Evolutionary conservation across 2,113 vertebrate species (phyloP), one percentile per base, ranked within the genome.

Genomic region (Aptenodytes forsteri): DNA sequence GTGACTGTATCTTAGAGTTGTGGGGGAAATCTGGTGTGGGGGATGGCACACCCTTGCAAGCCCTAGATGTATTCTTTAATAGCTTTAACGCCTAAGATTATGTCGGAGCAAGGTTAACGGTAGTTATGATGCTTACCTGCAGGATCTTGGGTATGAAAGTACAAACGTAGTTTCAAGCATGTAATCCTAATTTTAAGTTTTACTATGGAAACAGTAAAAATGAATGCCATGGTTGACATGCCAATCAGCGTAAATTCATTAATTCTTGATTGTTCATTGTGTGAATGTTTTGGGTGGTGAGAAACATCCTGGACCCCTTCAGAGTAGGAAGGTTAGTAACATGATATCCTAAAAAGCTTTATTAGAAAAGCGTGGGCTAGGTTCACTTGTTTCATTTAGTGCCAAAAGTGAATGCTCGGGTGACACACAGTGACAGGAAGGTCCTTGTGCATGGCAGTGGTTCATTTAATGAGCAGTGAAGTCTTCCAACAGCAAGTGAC

Each of bases 401-500:
- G 32, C 61, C 27, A 27, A 23, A 59, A 85, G 32, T 16, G 47
- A 54, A 25, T 64, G 27, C 11, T 78, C 0, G 0, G 15, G 38
- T 70, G 55, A 42, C 11, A 14, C 16, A 26, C 11, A 17, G 52
- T 71, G 59, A 36, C 23, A 46, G 50, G 21, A 87, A 55, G 40
- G 42, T 75, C 38, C 26, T 49, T 66, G 25, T 62, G 22, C 0
- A 0, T 42, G 13, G 46, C 58, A 67, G 47, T 9, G 3, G 17
- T 9, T 94, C 29, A 3, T 75, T n/a, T 75, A 67, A 87, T 52
- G 65, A 79, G 42, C 42, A 25, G 27, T 1, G 1, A 27, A 66
- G 23, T 54, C 55, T 81, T 87, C 32, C 55, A 81, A 17, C 44
- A 71, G 76, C 3, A 1, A n/a, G 25, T 77, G 55, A 19, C 64